A percentile compares a stretch with the other conserved stretches of the same genome.
Evolutionary conservation across 2,797 vertebrate species (phyloP).

Genomic region (Sparus aurata): DNA sequence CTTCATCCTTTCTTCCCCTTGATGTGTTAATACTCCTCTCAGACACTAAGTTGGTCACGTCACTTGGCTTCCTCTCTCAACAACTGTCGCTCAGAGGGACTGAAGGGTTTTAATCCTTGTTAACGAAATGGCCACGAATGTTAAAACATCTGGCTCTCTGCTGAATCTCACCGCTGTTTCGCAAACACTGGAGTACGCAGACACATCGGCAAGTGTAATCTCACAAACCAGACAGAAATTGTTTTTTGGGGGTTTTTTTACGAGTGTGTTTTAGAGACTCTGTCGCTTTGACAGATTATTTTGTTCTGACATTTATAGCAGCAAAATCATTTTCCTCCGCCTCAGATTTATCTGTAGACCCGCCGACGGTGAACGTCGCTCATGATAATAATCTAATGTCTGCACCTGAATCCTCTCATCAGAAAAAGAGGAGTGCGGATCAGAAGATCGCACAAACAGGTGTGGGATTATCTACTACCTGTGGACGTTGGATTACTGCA

Average conservation of each 20-base stretch:
- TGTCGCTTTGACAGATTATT: background rate
- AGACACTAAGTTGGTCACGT: conserved; percentile 29
- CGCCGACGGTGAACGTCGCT: conserved; percentile 23
- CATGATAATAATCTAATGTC: conserved; percentile 53
- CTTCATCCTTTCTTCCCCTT: background rate
- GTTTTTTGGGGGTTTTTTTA: background rate
- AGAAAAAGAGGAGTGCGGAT: conserved; percentile 58
- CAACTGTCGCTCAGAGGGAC: conserved; percentile 38
- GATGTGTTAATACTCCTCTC: conserved; percentile 5
- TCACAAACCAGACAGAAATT: conserved; percentile 6
- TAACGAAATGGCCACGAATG: conserved; percentile 39
- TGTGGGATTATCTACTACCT: conserved; percentile 72
- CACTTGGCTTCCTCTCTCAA: conserved; percentile 43
- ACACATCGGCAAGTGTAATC: conserved; percentile 7
- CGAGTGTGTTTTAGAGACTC: background rate
- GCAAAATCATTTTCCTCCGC: background rate
- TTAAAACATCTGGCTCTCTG: conserved; percentile 36
- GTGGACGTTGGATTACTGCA: conserved; percentile 73
- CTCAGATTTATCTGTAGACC: conserved; percentile 6
- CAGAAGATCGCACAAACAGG: conserved; percentile 52
- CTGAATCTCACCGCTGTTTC: conserved; percentile 19
- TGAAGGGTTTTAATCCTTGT: conserved; percentile 51
- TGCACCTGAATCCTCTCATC: conserved; percentile 58
- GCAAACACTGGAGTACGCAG: conserved; percentile 7
- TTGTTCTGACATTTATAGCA: background rate